Percentiles rank a stretch among this genome's conserved stretches.
phyloP scores from a whole-genome alignment of 2,113 vertebrate species.

The Tetraodon nigroviridis region DNA sequence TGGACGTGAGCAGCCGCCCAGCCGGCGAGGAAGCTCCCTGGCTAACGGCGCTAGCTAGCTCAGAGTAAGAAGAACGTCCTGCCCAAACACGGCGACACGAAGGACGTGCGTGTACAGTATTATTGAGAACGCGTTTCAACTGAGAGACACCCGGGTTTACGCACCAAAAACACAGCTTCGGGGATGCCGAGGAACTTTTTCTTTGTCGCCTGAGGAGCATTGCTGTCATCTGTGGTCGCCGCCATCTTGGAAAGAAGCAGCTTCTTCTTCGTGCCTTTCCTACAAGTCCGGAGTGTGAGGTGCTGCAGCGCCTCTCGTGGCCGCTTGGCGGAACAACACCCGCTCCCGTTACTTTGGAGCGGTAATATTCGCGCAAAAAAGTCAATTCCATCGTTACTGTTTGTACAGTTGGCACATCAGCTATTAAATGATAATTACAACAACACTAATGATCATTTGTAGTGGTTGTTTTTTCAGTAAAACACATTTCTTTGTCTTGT shows the following conservation, averaged over 20 bases:
- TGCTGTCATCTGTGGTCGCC: constrained; percentile 77
- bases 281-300: constrained; percentile 1
- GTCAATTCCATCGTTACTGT: too few species aligned
- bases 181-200: constrained; percentile 89
- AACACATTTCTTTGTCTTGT: background rate
- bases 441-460: background rate
- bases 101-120: background rate
- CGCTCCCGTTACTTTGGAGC: too few species aligned
- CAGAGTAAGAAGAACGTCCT: constrained; percentile 10
- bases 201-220: constrained; percentile 70
- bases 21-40: constrained; percentile 24
- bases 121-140: rapidly evolving
- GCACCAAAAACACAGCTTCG: constrained; percentile 90
- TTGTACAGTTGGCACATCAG: too few species aligned
- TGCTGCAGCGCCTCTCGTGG: constrained; percentile 19
- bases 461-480: background rate
- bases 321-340: background rate
- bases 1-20: constrained; percentile 52
- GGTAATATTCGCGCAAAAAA: background rate
- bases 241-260: constrained; percentile 83
- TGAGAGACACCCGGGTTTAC: constrained; percentile 25
- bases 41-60: constrained; percentile 37
- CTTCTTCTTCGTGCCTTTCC: constrained; percentile 66
- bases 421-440: background rate
- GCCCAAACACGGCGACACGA: rapidly evolving